Evolutionary conservation across 2,888 invertebrate genomes (phyloP).

Genomic region (Metallyticus violacea): DNA sequence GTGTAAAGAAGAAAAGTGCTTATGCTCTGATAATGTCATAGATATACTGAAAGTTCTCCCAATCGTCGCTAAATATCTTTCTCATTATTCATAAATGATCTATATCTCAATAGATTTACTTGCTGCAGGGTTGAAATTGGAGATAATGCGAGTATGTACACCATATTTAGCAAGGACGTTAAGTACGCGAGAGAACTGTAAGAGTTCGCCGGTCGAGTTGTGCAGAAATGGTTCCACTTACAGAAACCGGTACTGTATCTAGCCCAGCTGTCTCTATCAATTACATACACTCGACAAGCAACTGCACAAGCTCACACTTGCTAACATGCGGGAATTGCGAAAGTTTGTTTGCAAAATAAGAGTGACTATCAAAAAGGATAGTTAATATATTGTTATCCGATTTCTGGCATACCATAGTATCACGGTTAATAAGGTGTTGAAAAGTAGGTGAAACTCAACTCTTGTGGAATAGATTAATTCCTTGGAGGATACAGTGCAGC

Average conservation of each 20-base stretch:
- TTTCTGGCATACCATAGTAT: no score
- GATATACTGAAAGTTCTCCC: no score
- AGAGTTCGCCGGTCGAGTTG: background rate
- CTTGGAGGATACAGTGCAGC: no score
- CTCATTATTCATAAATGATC: no score
- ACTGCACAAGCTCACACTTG: background rate
- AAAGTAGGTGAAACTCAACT: no score
- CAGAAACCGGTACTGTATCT: background rate
- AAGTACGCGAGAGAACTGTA: background rate
- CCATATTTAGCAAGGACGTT: background rate
- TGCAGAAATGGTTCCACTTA: background rate
- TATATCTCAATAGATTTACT: no score
- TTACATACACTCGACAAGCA: background rate
- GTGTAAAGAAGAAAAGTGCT: no score
- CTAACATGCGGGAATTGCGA: background rate
- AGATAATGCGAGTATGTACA: background rate
- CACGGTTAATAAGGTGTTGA: no score
- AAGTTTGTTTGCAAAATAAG: background rate
- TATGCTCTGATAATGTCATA: no score
- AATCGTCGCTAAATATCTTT: no score
- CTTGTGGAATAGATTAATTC: no score
- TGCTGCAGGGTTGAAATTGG: background rate
- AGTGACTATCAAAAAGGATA: background rate
- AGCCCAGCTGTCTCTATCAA: background rate
- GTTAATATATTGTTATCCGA: background rate